Percentiles rank a stretch among this genome's conserved stretches.
Evolutionary conservation across 2,113 vertebrate species (phyloP).

Genomic region (Chelonoidis abingdonii): DNA sequence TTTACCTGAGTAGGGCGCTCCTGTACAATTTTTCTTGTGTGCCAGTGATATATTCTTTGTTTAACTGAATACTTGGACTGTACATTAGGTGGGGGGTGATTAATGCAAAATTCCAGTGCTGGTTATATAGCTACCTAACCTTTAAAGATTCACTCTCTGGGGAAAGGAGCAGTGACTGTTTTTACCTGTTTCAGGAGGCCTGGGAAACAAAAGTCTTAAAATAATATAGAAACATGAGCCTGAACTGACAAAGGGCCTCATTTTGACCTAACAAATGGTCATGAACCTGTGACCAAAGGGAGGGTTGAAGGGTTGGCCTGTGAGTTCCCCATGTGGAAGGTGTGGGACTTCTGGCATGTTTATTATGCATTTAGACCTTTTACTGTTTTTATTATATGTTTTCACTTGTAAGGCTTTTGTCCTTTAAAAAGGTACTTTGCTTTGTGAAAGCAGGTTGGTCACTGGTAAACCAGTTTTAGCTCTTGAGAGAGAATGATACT

Average conservation of each 20-base stretch:
- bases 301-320: background rate
- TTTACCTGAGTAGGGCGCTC: background rate
- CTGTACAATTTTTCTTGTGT: background rate
- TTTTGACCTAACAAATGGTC: background rate
- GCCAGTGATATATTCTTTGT: background rate
- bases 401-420: background rate
- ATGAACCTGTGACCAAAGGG: background rate
- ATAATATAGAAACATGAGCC: background rate
- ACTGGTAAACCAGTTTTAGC: background rate
- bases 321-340: background rate
- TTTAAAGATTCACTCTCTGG: background rate
- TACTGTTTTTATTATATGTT: background rate
- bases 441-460: background rate
- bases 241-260: background rate
- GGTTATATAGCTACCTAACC: background rate
- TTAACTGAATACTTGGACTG: background rate
- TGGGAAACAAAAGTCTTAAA: background rate
- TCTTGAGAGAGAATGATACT: background rate
- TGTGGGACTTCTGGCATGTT: background rate
- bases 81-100: background rate
- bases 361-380: background rate
- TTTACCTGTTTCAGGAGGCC: background rate
- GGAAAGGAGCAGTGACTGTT: background rate
- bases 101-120: background rate
- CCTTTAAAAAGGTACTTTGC: background rate